Percentiles rank a stretch among this genome's conserved stretches.
These are phyloP conservation scores for Cetonia aurata DNA, from an alignment of 2,888 invertebrate species.

Conservation along the genomic window DNA sequence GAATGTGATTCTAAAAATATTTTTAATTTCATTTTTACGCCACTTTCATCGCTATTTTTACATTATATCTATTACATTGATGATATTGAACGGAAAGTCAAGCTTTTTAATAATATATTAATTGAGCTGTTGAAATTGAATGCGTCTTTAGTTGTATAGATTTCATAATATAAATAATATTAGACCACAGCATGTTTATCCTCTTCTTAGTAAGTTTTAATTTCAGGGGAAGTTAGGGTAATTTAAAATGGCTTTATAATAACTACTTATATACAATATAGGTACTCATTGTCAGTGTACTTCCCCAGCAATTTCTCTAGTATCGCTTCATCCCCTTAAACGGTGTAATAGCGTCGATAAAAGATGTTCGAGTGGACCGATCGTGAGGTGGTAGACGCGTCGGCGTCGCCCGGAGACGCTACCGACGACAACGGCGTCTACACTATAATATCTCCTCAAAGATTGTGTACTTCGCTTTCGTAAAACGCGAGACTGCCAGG, in stretches of 20 bases:
- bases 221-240: not conserved
- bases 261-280: too few species aligned
- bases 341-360: slow-evolving; percentile 40
- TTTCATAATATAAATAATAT: too few species aligned
- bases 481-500: slow-evolving; percentile 38
- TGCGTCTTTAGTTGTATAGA: too few species aligned
- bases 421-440: too few species aligned
- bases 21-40: not conserved
- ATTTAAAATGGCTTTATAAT: not conserved
- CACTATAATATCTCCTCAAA: not conserved
- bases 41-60: too few species aligned
- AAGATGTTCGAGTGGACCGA: slow-evolving; percentile 19
- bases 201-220: too few species aligned
- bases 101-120: too few species aligned
- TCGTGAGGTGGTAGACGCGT: slow-evolving; percentile 26
- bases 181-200: too few species aligned
- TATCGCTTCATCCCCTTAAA: slow-evolving; percentile 26
- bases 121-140: too few species aligned
- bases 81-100: too few species aligned
- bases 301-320: not conserved
- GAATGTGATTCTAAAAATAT: not conserved
- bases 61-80: too few species aligned
- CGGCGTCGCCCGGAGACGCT: too few species aligned
- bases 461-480: slow-evolving; percentile 20
- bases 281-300: not conserved